Percentiles rank a stretch among this genome's conserved stretches.
These are phyloP conservation scores for Misgurnus mizolepis DNA, from an alignment of 2,113 vertebrate genomes.

Conservation along the genomic window DNA sequence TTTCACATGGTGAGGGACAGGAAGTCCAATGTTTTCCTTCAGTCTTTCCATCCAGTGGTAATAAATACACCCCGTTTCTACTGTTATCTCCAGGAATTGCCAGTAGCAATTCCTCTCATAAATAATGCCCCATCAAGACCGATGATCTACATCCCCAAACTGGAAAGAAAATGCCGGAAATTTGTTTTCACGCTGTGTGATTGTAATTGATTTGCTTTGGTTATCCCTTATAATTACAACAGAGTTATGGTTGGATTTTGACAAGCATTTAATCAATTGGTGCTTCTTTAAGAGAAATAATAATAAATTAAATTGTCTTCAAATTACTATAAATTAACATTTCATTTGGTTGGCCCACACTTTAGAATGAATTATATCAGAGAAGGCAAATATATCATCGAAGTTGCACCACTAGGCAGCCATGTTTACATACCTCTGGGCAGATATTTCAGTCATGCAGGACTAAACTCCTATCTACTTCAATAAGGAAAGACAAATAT, in stretches of 20 bases:
- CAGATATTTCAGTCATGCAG: no score
- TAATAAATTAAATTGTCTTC: not conserved
- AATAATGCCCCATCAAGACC: slow-evolving; percentile 50
- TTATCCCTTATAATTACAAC: slow-evolving; percentile 6
- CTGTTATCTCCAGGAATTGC: slow-evolving; percentile 34
- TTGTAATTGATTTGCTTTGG: slow-evolving; percentile 8
- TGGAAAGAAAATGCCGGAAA: slow-evolving; percentile 19
- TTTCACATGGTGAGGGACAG: slow-evolving; percentile 58
- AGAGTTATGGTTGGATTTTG: slow-evolving; percentile 30
- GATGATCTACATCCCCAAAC: slow-evolving; percentile 44
- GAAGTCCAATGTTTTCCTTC: slow-evolving; percentile 65
- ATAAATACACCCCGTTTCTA: slow-evolving; percentile 56
- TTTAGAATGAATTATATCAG: not conserved
- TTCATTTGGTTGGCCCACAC: not conserved
- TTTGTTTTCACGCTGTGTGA: slow-evolving; percentile 30
- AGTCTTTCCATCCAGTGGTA: slow-evolving; percentile 61
- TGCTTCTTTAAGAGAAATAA: slow-evolving; percentile 14
- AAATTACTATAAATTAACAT: not conserved
- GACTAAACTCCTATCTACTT: no score
- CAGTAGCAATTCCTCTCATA: slow-evolving; percentile 45
- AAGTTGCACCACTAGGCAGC: no score
- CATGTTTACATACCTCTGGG: no score
- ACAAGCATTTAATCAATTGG: slow-evolving; percentile 1
- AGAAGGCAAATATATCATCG: no score
- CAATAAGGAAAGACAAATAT: no score